Evolutionary conservation across 1,140 invertebrate species (phyloP), one percentile per base, ranked within the genome.

Genomic region (Trialeurodes vaporariorum): DNA sequence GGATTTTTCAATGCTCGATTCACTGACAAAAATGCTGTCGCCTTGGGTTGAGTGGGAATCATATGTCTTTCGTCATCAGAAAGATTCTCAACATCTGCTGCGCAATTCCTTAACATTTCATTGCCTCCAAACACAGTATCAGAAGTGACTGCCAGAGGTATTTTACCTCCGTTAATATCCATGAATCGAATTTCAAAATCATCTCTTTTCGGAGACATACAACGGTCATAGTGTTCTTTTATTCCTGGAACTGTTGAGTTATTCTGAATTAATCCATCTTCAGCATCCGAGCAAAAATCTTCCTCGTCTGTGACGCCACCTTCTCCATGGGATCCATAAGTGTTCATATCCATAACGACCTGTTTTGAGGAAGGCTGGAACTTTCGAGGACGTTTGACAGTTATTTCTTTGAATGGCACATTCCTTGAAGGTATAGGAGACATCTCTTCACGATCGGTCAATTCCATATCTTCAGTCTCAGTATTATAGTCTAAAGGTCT

Each of bases 101-200:
- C 25, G 5, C 60, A 60, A 40, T 27, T 17, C 17, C 17, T 5
- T 59, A 59, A n/a, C 26, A 2, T 49, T n/a, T 65, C 23, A 2
- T 17, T 25, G 24, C 27, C 27, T n/a, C n/a, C n/a, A n/a, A n/a
- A n/a, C 24, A 61, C 26, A 1, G 63, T 23, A n/a, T 68, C 68
- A 25, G 70, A 64, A 61, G 66, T 66, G n/a, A 71, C 59, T 23
- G 63, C 63, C n/a, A 71, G 25, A 17, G 69, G 64, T 63, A 60
- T 65, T 22, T 66, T 34, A 27, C 68, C 63, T 24, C 70, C 70
- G 58, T 71, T 61, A 61, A 70, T 65, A 23, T 67, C 70, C 24
- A 70, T 64, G 49, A 71, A 71, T 25, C 60, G 26, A 27, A 71
- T 63, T 59, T 71, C 65, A 65, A 67, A 70, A 25, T 63, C 27